phyloP scores from a whole-genome alignment of 2,888 invertebrate genomes.

The Ochropleura plecta region DNA sequence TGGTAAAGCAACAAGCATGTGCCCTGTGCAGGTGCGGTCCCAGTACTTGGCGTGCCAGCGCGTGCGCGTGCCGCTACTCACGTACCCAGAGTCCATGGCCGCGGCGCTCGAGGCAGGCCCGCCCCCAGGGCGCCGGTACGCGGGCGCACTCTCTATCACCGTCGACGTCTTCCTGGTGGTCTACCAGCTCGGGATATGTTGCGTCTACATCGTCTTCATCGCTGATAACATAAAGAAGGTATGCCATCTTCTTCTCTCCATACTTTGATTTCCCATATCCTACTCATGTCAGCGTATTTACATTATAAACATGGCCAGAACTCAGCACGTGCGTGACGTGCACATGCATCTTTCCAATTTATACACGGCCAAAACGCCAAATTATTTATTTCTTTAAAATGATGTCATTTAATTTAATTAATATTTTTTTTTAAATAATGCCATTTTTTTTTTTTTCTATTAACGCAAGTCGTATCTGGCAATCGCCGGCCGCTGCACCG shows the following conservation, averaged over 20 bases:
- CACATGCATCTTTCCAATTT: too few relatives aligned
- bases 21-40: slow-evolving; percentile 81
- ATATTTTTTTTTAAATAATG: too few relatives aligned
- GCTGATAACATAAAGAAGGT: slow-evolving; percentile 94
- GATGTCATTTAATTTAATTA: too few relatives aligned
- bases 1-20: background rate
- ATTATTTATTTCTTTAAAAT: too few relatives aligned
- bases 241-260: background rate
- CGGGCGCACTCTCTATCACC: slow-evolving; percentile 90
- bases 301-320: too few relatives aligned
- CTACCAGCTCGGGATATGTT: slow-evolving; percentile 98
- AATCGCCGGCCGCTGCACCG: too few relatives aligned
- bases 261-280: background rate
- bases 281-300: background rate
- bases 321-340: too few relatives aligned
- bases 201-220: slow-evolving; percentile 98
- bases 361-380: too few relatives aligned
- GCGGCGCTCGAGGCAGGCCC: slow-evolving; percentile 95
- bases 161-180: slow-evolving; percentile 93
- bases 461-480: too few relatives aligned
- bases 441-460: too few relatives aligned
- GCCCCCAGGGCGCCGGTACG: slow-evolving; percentile 90
- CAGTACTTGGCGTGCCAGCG: slow-evolving; percentile 91
- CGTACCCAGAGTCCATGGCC: slow-evolving; percentile 96
- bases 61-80: slow-evolving; percentile 93